A percentile compares a stretch with the other conserved stretches of the same genome.
These are phyloP conservation scores for Podarcis muralis DNA, from an alignment of 2,113 vertebrate genomes.

Conservation along the genomic window DNA sequence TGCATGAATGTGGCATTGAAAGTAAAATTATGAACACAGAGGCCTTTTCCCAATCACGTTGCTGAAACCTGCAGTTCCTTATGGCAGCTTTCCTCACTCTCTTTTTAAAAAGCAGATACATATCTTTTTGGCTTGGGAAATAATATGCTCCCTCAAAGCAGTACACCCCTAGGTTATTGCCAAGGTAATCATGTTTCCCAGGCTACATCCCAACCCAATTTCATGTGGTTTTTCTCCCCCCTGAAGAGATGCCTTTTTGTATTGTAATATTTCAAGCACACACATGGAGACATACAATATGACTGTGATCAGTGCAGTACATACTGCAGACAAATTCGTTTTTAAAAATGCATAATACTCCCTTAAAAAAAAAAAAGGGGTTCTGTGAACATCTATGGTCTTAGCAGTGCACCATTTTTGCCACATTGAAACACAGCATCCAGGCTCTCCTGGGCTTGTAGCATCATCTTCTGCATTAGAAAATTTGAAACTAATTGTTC, in stretches of 20 bases:
- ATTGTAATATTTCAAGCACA: neutral
- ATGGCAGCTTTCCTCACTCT: neutral
- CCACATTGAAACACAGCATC: neutral
- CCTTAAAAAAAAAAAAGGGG: neutral
- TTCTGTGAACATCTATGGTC: neutral
- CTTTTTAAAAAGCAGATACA: neutral
- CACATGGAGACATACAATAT: neutral
- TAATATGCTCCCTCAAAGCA: neutral
- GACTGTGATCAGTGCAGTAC: neutral
- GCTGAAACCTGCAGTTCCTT: neutral
- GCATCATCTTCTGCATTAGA: neutral
- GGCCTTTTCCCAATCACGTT: conserved; percentile 12
- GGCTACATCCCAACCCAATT: neutral
- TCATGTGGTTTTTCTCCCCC: neutral
- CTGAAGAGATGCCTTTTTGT: neutral
- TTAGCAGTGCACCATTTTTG: neutral
- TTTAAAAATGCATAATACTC: neutral
- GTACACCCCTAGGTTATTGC: neutral
- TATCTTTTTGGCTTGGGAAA: conserved; percentile 12
- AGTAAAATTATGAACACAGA: conserved; percentile 11
- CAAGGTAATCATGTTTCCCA: neutral
- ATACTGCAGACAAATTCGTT: no score
- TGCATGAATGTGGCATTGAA: conserved; percentile 38
- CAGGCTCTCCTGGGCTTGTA: neutral
- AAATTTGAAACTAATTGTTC: neutral